phyloP scores from a whole-genome alignment of 2,888 invertebrate genomes.

The Acanthosepion lycidas region DNA sequence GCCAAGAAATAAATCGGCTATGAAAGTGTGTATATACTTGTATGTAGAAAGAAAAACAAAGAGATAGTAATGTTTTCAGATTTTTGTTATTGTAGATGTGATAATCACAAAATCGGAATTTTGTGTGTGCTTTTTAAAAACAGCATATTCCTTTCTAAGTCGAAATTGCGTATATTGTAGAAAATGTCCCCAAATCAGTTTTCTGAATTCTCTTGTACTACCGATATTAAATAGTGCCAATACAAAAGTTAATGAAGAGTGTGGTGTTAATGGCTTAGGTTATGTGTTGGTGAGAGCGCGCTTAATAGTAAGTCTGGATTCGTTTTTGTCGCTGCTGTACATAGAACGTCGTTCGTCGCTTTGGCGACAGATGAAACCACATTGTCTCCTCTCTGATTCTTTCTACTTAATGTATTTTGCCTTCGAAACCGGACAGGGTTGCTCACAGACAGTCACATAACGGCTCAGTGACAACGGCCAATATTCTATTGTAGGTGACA shows the following conservation, averaged over 20 bases:
- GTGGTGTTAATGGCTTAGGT: neutral
- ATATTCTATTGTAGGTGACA: neutral
- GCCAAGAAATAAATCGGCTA: too few relatives aligned
- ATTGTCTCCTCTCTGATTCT: neutral
- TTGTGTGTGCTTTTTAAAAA: too few relatives aligned
- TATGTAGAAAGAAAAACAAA: neutral
- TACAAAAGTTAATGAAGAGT: neutral
- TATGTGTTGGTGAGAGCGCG: neutral
- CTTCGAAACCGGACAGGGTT: neutral
- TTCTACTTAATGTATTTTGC: neutral
- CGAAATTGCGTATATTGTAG: too few relatives aligned
- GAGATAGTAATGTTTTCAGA: neutral
- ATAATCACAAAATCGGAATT: too few relatives aligned
- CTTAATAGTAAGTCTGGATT: neutral
- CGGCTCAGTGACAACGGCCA: neutral
- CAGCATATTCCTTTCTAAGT: too few relatives aligned
- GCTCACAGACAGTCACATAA: neutral
- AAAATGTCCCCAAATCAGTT: too few relatives aligned
- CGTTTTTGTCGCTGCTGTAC: neutral
- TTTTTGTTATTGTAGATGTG: too few relatives aligned
- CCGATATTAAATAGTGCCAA: neutral
- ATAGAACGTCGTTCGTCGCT: neutral
- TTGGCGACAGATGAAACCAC: neutral
- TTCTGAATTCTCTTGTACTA: too few relatives aligned
- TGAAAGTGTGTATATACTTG: too few relatives aligned